phyloP scores from a whole-genome alignment of 1,140 invertebrate genomes.

The Drosophila truncata region DNA sequence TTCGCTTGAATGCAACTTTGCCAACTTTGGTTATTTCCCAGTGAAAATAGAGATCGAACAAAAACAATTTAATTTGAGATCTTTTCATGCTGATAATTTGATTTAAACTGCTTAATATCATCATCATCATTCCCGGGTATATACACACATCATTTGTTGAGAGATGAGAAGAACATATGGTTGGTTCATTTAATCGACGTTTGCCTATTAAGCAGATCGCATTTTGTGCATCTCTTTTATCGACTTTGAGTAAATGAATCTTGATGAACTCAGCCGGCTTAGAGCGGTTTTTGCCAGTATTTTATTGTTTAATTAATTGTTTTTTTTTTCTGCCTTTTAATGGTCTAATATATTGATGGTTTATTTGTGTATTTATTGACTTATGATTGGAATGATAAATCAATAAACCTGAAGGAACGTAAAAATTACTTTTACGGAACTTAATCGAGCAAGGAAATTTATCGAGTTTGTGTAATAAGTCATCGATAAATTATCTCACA shows the following conservation, averaged over 20 bases:
- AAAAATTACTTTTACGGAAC: constrained; percentile 18
- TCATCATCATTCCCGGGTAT: constrained; percentile 5
- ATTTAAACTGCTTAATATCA: constrained; percentile 42
- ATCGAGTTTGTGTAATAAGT: background rate
- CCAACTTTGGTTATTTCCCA: constrained; percentile 68
- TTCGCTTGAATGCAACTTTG: constrained; percentile 76
- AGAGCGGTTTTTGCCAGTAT: constrained; percentile 23
- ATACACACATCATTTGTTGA: constrained; percentile 5
- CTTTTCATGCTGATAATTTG: constrained; percentile 68
- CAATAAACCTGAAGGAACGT: constrained; percentile 7
- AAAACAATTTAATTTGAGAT: constrained; percentile 62
- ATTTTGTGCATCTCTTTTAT: constrained; percentile 44
- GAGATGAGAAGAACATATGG: constrained; percentile 39
- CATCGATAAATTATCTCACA: constrained; percentile 9
- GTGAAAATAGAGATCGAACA: constrained; percentile 13
- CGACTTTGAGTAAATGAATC: constrained; percentile 39
- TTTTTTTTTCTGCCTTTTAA: background rate
- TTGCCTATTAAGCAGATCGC: constrained; percentile 53
- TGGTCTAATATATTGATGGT: constrained; percentile 13
- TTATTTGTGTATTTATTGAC: constrained; percentile 32
- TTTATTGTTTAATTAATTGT: background rate
- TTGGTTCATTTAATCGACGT: constrained; percentile 38
- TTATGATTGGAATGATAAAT: constrained; percentile 28
- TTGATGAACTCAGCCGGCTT: constrained; percentile 47
- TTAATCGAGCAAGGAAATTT: constrained; percentile 3